These are phyloP conservation scores for Oxytorus armatus DNA, from an alignment of 2,888 invertebrate species.

Conservation along the genomic window DNA sequence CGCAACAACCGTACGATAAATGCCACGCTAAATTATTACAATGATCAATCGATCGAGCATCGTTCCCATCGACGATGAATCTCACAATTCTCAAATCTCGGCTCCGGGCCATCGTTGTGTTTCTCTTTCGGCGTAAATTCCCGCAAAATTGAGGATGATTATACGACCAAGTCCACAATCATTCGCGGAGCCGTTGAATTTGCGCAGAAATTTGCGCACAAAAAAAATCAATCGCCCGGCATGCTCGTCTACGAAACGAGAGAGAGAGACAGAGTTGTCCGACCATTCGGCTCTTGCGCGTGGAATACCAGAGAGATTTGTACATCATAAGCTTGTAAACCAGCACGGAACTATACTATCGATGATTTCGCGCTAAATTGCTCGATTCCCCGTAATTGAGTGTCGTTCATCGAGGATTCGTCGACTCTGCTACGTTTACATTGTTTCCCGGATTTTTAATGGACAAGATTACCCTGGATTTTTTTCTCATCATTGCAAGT, in stretches of 20 bases:
- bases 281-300: neutral
- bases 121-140: neutral
- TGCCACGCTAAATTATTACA: neutral
- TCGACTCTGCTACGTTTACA: neutral
- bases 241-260: conserved; percentile 18
- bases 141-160: conserved; percentile 70
- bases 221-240: neutral
- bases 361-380: conserved; percentile 6
- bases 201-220: conserved; percentile 14
- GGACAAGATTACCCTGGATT: too few species aligned
- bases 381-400: neutral
- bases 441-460: too few species aligned
- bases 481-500: too few species aligned
- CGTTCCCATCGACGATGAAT: conserved; percentile 54
- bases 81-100: conserved; percentile 73
- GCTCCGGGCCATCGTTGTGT: conserved; percentile 6
- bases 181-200: conserved; percentile 21
- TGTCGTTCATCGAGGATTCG: neutral
- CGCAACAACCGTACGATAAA: neutral
- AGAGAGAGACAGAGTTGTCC: neutral
- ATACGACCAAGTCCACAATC: conserved; percentile 65
- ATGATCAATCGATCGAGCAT: conserved; percentile 4
- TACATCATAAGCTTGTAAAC: neutral
- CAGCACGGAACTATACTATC: neutral
- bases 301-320: neutral